A percentile compares a stretch with the other conserved stretches of the same genome.
These are phyloP conservation scores for Panzeria rudis DNA, from an alignment of 2,888 invertebrate species.

Conservation along the genomic window DNA sequence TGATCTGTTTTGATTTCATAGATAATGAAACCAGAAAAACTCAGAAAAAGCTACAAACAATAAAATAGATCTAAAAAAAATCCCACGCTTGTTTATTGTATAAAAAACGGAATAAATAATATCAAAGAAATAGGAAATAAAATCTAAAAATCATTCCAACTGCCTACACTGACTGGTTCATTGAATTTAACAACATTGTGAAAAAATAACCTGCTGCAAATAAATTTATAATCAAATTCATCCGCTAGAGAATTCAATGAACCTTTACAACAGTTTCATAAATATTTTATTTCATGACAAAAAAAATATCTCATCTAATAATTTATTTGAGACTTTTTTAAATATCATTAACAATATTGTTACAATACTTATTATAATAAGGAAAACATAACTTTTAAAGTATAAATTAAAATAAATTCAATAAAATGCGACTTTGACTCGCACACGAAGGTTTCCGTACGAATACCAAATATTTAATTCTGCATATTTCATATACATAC, in stretches of 20 bases:
- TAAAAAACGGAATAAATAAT: background rate
- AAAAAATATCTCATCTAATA: no score
- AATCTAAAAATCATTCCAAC: slow-evolving; percentile 31
- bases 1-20: slow-evolving; percentile 40
- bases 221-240: slow-evolving; percentile 48
- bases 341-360: slow-evolving; percentile 1
- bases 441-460: no score
- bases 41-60: slow-evolving; percentile 24
- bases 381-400: slow-evolving; percentile 21
- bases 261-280: slow-evolving; percentile 34
- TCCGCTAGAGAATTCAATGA: slow-evolving; percentile 59
- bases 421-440: no score
- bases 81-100: slow-evolving; percentile 62
- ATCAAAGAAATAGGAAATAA: slow-evolving; percentile 44
- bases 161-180: slow-evolving; percentile 58
- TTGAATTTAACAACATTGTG: slow-evolving; percentile 18
- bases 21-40: slow-evolving; percentile 23
- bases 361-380: background rate
- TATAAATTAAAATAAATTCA: no score
- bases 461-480: no score
- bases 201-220: slow-evolving; percentile 47
- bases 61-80: slow-evolving; percentile 26
- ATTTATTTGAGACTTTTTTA: no score
- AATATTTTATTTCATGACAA: slow-evolving; percentile 36
- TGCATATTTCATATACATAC: no score